phyloP scores from a whole-genome alignment of 2,888 invertebrate genomes.

The Frankliniella intonsa region DNA sequence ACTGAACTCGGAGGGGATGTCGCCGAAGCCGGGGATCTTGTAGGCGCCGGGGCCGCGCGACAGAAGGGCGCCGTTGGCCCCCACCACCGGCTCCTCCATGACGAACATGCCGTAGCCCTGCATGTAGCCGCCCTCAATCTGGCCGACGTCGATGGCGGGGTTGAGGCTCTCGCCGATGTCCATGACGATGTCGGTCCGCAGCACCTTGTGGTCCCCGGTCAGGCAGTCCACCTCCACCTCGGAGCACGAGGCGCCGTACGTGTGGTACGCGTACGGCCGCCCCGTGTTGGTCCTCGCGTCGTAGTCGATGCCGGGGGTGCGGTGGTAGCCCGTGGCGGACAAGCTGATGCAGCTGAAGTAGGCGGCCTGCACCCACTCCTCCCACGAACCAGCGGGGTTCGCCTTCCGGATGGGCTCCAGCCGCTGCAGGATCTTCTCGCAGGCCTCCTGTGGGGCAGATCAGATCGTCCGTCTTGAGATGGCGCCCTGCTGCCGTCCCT shows the following conservation, averaged over 20 bases:
- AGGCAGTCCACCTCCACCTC: conserved; percentile 92
- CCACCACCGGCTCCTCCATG: conserved; percentile 82
- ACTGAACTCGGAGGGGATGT: conserved; percentile 88
- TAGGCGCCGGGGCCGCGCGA: conserved; percentile 91
- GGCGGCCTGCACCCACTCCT: conserved; percentile 73
- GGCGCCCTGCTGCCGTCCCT: too few species aligned
- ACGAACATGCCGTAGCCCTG: conserved; percentile 93
- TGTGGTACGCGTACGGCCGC: conserved; percentile 74
- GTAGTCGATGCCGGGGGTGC: conserved; percentile 69
- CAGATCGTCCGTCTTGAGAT: neutral
- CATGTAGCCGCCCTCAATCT: conserved; percentile 91
- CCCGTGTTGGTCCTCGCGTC: conserved; percentile 63
- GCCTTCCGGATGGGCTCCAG: conserved; percentile 68
- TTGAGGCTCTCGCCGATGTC: conserved; percentile 92
- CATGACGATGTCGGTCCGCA: conserved; percentile 92
- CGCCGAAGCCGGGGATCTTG: conserved; percentile 88
- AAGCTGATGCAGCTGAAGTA: conserved; percentile 72
- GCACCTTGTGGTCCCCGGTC: conserved; percentile 86
- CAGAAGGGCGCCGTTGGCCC: conserved; percentile 72
- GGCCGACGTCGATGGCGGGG: conserved; percentile 94
- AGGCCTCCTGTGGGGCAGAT: conserved; percentile 60
- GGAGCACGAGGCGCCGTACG: conserved; percentile 78
- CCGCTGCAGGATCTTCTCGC: conserved; percentile 65
- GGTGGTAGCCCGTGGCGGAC: conserved; percentile 78
- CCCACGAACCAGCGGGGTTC: conserved; percentile 76